A percentile compares a stretch with the other conserved stretches of the same genome.
phyloP scores from a whole-genome alignment of 1,140 invertebrate species.

The Tribolium madens region DNA sequence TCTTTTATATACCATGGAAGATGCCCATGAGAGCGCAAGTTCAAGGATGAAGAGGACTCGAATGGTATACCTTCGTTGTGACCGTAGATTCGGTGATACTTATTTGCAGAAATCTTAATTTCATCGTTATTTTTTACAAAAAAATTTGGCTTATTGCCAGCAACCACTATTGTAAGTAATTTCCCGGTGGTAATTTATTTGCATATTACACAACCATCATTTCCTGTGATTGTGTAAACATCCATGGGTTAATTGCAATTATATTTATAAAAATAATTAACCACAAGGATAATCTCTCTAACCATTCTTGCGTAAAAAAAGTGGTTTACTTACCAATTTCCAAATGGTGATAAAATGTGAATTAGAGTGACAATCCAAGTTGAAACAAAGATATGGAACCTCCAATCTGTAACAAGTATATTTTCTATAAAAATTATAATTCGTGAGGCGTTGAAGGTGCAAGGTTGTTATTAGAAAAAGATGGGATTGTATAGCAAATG shows the following conservation, averaged over 20 bases:
- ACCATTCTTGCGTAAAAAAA: background rate
- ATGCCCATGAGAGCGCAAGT: constrained; percentile 15
- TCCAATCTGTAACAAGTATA: background rate
- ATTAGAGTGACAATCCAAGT: background rate
- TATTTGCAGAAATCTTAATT: background rate
- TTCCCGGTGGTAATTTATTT: background rate
- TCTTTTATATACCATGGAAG: constrained; percentile 28
- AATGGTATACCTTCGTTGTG: background rate
- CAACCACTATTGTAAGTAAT: background rate
- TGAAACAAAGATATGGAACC: background rate
- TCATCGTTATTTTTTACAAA: background rate
- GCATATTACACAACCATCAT: constrained; percentile 5
- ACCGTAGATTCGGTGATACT: background rate
- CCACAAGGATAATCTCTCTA: background rate
- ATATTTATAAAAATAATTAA: constrained; percentile 15
- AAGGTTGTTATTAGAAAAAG: background rate
- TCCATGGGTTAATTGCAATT: constrained; percentile 3
- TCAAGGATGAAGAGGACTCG: constrained; percentile 18
- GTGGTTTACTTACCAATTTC: background rate
- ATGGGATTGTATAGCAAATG: background rate
- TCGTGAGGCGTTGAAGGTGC: background rate
- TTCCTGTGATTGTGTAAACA: constrained; percentile 19
- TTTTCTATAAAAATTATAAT: background rate
- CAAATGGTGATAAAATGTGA: background rate
- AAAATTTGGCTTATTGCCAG: background rate